A percentile compares a stretch with the other conserved stretches of the same genome.
Evolutionary conservation across 1,140 invertebrate genomes (phyloP).

Genomic region (Papilio aristodemus): DNA sequence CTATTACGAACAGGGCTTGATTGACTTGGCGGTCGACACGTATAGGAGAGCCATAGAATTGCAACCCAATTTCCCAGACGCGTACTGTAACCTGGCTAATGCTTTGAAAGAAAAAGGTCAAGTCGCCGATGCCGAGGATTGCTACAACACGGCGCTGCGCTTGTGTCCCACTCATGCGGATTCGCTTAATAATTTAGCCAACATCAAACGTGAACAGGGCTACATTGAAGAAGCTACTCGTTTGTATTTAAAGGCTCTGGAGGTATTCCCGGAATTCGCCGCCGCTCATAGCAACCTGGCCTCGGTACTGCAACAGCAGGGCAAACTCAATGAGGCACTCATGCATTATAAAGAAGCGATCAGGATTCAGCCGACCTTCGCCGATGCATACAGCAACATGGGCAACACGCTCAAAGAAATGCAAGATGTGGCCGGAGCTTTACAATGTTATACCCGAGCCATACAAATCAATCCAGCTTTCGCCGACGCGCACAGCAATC

Average conservation of each 20-base stretch:
- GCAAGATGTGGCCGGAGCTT: conserved; percentile 97
- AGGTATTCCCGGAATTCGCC: conserved; percentile 99
- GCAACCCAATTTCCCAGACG: conserved; percentile 99
- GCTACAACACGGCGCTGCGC: conserved; percentile 97
- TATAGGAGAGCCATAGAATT: conserved; percentile 98
- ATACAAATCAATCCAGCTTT: conserved; percentile 99
- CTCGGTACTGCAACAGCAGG: conserved; percentile 98
- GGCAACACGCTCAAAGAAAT: conserved; percentile 99
- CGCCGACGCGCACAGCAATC: conserved; percentile 98
- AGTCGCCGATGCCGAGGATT: conserved; percentile 97
- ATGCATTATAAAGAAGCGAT: conserved; percentile 99
- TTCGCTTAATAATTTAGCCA: conserved; percentile 98
- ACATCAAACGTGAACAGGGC: conserved; percentile 92
- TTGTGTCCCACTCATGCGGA: conserved; percentile 98
- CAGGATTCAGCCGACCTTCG: conserved; percentile 96
- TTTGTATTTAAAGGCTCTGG: conserved; percentile 93
- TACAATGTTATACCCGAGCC: conserved; percentile 98
- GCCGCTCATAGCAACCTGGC: conserved; percentile 99
- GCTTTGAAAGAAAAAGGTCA: conserved; percentile 98
- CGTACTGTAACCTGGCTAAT: conserved; percentile 99
- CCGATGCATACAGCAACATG: conserved; percentile 99
- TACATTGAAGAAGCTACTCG: conserved; percentile 98
- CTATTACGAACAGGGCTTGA: conserved; percentile 99
- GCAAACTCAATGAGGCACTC: conserved; percentile 97
- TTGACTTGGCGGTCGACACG: conserved; percentile 98